A percentile compares a stretch with the other conserved stretches of the same genome.
These are phyloP conservation scores for Phenganax subtilis DNA, from an alignment of 92 coral and sea anemone genomes.

Conservation along the genomic window DNA sequence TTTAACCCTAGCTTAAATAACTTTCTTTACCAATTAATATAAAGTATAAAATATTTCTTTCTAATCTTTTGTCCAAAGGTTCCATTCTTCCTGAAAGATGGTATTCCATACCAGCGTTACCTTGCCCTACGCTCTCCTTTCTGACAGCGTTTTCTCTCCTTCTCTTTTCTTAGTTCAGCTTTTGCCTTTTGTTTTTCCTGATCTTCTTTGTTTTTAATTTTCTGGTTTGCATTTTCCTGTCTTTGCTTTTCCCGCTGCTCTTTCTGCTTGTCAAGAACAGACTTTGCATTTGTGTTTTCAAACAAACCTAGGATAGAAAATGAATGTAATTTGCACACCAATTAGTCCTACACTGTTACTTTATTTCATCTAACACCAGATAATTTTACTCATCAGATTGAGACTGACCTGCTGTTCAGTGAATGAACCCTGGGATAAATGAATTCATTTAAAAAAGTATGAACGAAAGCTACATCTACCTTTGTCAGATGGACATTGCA, in stretches of 20 bases:
- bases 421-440: too few relatives aligned
- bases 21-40: too few relatives aligned
- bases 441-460: too few relatives aligned
- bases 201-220: slow-evolving; percentile 82
- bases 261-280: slow-evolving; percentile 65
- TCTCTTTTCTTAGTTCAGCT: slow-evolving; percentile 81
- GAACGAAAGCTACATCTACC: neutral
- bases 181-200: slow-evolving; percentile 88
- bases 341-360: neutral
- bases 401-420: too few relatives aligned
- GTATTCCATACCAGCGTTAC: neutral
- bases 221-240: slow-evolving; percentile 68
- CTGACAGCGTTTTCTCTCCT: slow-evolving; percentile 92
- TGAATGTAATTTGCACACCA: neutral
- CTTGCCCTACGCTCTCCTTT: slow-evolving; percentile 80
- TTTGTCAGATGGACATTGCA: neutral
- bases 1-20: too few relatives aligned
- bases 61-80: neutral
- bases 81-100: neutral
- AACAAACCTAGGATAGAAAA: slow-evolving; percentile 44
- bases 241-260: slow-evolving; percentile 77
- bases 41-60: neutral
- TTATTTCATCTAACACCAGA: too few relatives aligned
- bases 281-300: slow-evolving; percentile 69
- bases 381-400: too few relatives aligned